Evolutionary conservation across 1,140 invertebrate species (phyloP), one percentile per base, ranked within the genome.

Genomic region (Zaprionus tsacasi): DNA sequence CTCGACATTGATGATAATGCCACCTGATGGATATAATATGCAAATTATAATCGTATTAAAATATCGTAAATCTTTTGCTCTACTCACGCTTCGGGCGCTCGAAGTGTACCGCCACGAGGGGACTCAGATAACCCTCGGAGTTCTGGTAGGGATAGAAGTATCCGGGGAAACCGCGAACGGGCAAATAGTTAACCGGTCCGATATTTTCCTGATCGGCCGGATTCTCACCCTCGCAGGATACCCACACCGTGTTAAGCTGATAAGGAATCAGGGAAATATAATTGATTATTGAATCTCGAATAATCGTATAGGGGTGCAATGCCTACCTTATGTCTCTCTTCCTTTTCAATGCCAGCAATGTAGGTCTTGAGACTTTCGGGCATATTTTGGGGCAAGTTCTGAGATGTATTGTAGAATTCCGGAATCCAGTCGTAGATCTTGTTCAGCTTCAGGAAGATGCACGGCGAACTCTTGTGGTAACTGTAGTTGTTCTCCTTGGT

Each of bases 141-240:
- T 97, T 97, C 79, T 95, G 94, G 81, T 95, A 97, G 1, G 96
- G 96, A 93, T 96, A 97, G 92, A 95, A 97, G 83, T 96, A 97
- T 13, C 96, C 96, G 7, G 96, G 96, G 85, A 97, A 97, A 45
- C 96, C 96, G 60, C 94, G 94, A 65, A 94, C 92, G 0, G 96
- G 96, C 80, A 94, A 93, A 93, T 97, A 97, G 1, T 93, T 93
- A 54, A 98, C 93, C 0, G 95, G 95, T 1, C 97, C 97, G 81
- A 98, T 95, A 87, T 98, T 97, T 93, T 98, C 97, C 70, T 95
- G 94, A 92, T 98, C 97, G 11, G 97, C 96, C 4, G 97, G 96
- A 92, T 97, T 98, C 94, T 98, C 97, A 60, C 97, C 97, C 82
- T 97, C 95, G 86, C 97, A 98, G 2, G 96, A 96, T 4, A 98